Evolutionary conservation across 2,888 invertebrate genomes (phyloP).

Genomic region (Spialia ferax): DNA sequence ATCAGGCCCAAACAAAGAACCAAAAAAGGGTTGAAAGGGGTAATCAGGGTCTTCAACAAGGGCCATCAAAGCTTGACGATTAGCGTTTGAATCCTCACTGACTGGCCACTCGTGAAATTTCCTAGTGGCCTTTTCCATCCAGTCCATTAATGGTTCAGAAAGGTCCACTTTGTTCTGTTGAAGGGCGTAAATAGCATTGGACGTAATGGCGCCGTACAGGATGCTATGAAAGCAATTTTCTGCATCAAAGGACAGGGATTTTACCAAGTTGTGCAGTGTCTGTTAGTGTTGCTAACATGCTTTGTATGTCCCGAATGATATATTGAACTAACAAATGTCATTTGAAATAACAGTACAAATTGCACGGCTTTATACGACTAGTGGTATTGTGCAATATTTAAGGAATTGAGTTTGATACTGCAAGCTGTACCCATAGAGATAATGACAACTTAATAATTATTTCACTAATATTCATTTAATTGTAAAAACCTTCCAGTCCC

Average conservation of each 20-base stretch:
- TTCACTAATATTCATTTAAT: too few relatives aligned
- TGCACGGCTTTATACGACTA: too few relatives aligned
- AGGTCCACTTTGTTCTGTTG: constrained; percentile 40
- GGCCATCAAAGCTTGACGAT: constrained; percentile 37
- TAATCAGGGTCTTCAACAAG: constrained; percentile 33
- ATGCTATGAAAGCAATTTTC: constrained; percentile 38
- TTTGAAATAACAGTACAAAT: too few relatives aligned
- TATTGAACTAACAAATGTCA: too few relatives aligned
- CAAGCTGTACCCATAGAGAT: too few relatives aligned
- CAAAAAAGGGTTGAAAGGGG: constrained; percentile 34
- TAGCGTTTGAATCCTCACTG: constrained; percentile 35
- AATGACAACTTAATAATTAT: too few relatives aligned
- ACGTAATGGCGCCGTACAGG: constrained; percentile 35
- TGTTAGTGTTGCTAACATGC: background rate
- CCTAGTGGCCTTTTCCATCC: constrained; percentile 34
- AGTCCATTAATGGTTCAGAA: constrained; percentile 39
- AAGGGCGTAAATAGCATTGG: constrained; percentile 33
- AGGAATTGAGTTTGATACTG: too few relatives aligned
- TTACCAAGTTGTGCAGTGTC: constrained; percentile 24
- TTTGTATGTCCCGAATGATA: background rate
- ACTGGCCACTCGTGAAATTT: constrained; percentile 40
- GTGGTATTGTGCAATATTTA: too few relatives aligned
- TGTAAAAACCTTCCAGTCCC: too few relatives aligned
- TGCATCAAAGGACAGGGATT: constrained; percentile 27
- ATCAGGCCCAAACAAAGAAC: constrained; percentile 25